These are phyloP conservation scores for Cosmia pyralina DNA, from an alignment of 2,888 invertebrate species.

Conservation along the genomic window DNA sequence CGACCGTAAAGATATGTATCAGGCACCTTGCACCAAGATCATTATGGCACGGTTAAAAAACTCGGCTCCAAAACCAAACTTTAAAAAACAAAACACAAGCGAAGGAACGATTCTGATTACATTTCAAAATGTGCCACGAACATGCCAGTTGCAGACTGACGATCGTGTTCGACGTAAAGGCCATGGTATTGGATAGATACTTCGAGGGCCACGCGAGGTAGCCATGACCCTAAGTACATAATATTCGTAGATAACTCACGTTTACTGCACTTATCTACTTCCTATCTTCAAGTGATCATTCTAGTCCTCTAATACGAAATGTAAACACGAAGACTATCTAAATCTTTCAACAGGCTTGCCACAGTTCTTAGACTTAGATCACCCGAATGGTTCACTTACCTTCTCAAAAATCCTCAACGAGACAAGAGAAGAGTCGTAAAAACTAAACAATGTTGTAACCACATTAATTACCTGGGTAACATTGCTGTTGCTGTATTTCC, in stretches of 20 bases:
- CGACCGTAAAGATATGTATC: slow-evolving; percentile 60
- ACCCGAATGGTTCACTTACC: slow-evolving; percentile 4
- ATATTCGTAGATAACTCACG: slow-evolving; percentile 9
- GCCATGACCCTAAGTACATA: slow-evolving; percentile 8
- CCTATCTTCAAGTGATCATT: slow-evolving; percentile 18
- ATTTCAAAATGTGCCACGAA: slow-evolving; percentile 1
- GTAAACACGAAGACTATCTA: neutral
- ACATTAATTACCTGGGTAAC: slow-evolving; percentile 45
- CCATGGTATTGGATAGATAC: slow-evolving; percentile 2
- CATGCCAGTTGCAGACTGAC: neutral
- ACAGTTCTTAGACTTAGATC: slow-evolving; percentile 2
- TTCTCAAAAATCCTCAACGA: slow-evolving; percentile 42
- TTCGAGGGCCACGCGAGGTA: slow-evolving; percentile 18
- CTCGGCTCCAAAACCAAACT: neutral
- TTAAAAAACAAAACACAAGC: slow-evolving; percentile 3
- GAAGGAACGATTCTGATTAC: slow-evolving; percentile 9
- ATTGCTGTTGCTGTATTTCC: slow-evolving; percentile 7
- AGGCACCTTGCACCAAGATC: slow-evolving; percentile 48
- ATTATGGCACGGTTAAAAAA: slow-evolving; percentile 42
- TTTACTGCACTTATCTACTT: slow-evolving; percentile 18
- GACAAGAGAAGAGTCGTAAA: slow-evolving; percentile 32
- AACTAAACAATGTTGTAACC: slow-evolving; percentile 41
- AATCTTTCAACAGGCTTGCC: neutral
- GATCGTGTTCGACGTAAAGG: neutral
- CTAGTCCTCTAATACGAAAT: neutral